Evolutionary conservation across 2,888 invertebrate species (phyloP).

Genomic region (Podotricha telesiphe): DNA sequence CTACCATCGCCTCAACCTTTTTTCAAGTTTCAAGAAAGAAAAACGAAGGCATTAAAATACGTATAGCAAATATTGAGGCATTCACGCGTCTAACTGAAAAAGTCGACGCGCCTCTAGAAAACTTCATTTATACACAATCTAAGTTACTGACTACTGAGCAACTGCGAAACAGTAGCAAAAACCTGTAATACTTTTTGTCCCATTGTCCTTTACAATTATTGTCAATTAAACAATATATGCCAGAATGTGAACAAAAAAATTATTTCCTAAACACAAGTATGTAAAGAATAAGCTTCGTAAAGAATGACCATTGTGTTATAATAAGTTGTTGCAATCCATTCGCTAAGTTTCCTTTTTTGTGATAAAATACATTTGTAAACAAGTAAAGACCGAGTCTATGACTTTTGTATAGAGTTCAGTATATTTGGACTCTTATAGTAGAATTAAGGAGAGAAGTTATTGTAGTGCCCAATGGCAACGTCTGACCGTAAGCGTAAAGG

Average conservation of each 20-base stretch:
- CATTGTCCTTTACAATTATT: constrained; percentile 10
- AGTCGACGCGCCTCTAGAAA: too few relatives aligned
- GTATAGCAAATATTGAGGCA: too few relatives aligned
- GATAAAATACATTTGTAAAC: background rate
- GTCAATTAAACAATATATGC: constrained; percentile 10
- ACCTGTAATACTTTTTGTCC: background rate
- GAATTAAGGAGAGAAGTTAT: background rate
- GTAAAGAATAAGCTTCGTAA: background rate
- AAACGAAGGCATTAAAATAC: too few relatives aligned
- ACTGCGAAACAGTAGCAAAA: background rate
- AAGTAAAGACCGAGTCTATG: background rate
- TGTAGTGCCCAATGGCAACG: too few relatives aligned
- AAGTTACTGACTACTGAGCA: background rate
- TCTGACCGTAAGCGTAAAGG: too few relatives aligned
- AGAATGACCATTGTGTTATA: constrained; percentile 28
- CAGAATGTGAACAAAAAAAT: constrained; percentile 18
- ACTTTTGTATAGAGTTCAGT: background rate
- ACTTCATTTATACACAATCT: too few relatives aligned
- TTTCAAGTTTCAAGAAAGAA: too few relatives aligned
- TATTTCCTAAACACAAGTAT: constrained; percentile 5
- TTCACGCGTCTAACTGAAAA: too few relatives aligned
- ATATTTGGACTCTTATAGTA: background rate
- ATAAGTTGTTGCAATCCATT: constrained; percentile 37
- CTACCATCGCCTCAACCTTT: too few relatives aligned
- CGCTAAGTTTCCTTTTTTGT: constrained; percentile 29